These are phyloP conservation scores for Sarcoramphus papa DNA, from an alignment of 2,797 vertebrate genomes.

Conservation along the genomic window DNA sequence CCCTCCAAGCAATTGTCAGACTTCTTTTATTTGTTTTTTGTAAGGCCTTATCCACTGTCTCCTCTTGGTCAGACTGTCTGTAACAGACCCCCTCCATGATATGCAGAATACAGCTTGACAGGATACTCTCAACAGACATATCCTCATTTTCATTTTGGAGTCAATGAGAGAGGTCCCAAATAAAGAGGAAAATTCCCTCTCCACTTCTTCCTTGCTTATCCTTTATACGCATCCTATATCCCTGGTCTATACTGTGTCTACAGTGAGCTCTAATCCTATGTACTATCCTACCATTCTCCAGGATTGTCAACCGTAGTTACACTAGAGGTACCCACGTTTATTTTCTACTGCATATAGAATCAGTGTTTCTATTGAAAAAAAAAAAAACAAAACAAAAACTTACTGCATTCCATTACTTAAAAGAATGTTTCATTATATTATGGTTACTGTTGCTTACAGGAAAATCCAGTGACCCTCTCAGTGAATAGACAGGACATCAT, in stretches of 20 bases:
- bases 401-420: background rate
- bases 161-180: background rate
- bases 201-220: background rate
- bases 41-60: background rate
- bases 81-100: background rate
- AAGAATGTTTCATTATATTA: background rate
- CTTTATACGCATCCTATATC: background rate
- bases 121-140: background rate
- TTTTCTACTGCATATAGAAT: background rate
- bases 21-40: background rate
- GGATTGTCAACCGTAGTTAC: background rate
- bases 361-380: background rate
- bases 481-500: background rate
- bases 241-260: no score
- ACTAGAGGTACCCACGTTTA: background rate
- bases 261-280: background rate
- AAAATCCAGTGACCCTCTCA: background rate
- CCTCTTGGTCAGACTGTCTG: background rate
- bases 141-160: background rate
- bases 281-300: background rate
- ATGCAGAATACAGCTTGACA: background rate
- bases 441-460: background rate
- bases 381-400: background rate
- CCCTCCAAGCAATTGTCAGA: background rate
- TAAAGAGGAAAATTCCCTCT: background rate